These are phyloP conservation scores for Cheilosia urbana DNA, from an alignment of 2,888 invertebrate genomes.

Conservation along the genomic window DNA sequence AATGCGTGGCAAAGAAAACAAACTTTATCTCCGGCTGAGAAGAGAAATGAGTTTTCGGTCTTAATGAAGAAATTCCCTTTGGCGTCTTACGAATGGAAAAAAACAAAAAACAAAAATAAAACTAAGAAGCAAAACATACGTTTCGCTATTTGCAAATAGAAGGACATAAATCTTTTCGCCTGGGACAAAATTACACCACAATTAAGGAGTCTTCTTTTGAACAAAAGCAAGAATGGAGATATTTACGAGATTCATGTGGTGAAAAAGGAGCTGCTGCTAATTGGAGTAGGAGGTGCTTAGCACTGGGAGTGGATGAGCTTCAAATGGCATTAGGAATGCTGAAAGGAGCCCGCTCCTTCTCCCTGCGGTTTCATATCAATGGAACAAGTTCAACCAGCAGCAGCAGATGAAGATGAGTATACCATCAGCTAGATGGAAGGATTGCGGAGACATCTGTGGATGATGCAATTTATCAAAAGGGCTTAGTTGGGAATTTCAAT, in stretches of 20 bases:
- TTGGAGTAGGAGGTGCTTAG: constrained; percentile 47
- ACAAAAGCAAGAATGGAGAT: constrained; percentile 62
- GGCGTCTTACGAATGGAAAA: constrained; percentile 5
- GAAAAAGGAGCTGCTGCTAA: constrained; percentile 72
- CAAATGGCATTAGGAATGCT: constrained; percentile 63
- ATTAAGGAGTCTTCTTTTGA: constrained; percentile 74
- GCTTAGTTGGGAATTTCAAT: constrained; percentile 60
- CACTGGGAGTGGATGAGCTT: constrained; percentile 59
- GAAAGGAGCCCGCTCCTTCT: constrained; percentile 52
- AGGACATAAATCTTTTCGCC: constrained; percentile 71
- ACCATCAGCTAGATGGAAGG: constrained; percentile 36
- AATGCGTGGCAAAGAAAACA: constrained; percentile 71
- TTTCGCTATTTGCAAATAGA: constrained; percentile 70
- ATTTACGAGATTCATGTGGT: constrained; percentile 75
- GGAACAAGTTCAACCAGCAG: constrained; percentile 18
- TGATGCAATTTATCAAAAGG: constrained; percentile 74
- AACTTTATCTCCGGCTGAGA: constrained; percentile 53
- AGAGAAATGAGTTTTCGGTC: constrained; percentile 60
- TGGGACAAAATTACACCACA: constrained; percentile 74
- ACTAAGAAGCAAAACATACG: constrained; percentile 52
- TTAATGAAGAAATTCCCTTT: constrained; percentile 73
- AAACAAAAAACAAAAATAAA: constrained; percentile 5
- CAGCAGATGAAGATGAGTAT: constrained; percentile 60
- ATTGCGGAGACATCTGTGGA: constrained; percentile 61
- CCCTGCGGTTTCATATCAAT: constrained; percentile 52